Evolutionary conservation across 1,140 invertebrate genomes (phyloP).

Genomic region (Tetragonula clypearis): DNA sequence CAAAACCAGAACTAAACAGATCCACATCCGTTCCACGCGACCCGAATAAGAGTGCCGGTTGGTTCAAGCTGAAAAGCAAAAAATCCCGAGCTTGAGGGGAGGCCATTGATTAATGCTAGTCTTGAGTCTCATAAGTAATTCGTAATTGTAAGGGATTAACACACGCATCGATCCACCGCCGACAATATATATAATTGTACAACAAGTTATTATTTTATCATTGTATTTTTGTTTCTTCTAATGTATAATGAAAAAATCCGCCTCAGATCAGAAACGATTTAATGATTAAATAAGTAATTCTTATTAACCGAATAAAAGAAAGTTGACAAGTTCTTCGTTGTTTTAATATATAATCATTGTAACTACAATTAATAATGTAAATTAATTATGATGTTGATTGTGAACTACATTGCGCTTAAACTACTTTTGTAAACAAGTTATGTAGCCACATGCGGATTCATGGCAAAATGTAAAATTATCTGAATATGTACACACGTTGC

Average conservation of each 20-base stretch:
- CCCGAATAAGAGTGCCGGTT: conserved; percentile 86
- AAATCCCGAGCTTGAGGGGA: conserved; percentile 81
- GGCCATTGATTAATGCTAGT: conserved; percentile 82
- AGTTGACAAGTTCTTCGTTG: not conserved
- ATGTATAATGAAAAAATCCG: conserved; percentile 26
- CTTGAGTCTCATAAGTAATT: conserved; percentile 80
- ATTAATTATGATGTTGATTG: not conserved
- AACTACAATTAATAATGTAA: conserved; percentile 27
- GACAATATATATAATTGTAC: conserved; percentile 35
- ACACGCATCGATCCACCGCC: conserved; percentile 19
- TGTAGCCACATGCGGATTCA: conserved; percentile 8
- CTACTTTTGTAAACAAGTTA: conserved; percentile 4
- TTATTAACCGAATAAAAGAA: conserved; percentile 52
- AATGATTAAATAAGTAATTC: conserved; percentile 38
- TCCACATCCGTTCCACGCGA: conserved; percentile 88
- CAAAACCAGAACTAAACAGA: conserved; percentile 80
- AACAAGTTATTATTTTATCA: conserved; percentile 32
- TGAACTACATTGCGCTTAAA: not conserved
- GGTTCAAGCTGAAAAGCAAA: conserved; percentile 87
- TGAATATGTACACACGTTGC: conserved; percentile 43
- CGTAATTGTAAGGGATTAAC: conserved; percentile 57
- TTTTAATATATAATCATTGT: conserved; percentile 32
- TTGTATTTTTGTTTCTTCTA: conserved; percentile 41
- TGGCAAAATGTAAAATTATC: conserved; percentile 45
- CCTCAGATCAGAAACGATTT: conserved; percentile 4